phyloP scores from a whole-genome alignment of 2,888 invertebrate genomes.

The Agriopis marginaria region DNA sequence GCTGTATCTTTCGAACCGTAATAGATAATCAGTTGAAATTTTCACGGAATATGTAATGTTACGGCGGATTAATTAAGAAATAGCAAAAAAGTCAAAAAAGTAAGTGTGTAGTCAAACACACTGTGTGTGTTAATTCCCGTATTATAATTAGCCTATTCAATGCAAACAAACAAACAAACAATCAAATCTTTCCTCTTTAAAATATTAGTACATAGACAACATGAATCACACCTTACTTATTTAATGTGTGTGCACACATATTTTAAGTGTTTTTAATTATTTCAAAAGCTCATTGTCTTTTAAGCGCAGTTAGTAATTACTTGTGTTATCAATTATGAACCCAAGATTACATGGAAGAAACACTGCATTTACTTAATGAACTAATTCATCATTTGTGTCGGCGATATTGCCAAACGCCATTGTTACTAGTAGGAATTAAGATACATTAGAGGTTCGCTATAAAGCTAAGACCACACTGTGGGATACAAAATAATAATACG shows the following conservation, averaged over 20 bases:
- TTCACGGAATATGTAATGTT: too few species aligned
- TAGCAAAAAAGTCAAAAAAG: too few species aligned
- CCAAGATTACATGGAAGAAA: constrained; percentile 29
- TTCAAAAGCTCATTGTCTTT: constrained; percentile 9
- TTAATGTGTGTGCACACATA: not conserved
- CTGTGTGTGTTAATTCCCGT: too few species aligned
- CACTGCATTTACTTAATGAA: constrained; percentile 22
- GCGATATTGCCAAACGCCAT: constrained; percentile 21
- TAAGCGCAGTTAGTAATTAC: constrained; percentile 21
- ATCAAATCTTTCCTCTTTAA: too few species aligned
- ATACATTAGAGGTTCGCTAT: not conserved
- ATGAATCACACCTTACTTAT: too few species aligned
- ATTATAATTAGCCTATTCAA: too few species aligned
- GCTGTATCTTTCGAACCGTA: too few species aligned
- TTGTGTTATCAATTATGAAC: constrained; percentile 8
- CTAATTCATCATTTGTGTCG: constrained; percentile 23
- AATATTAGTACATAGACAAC: too few species aligned
- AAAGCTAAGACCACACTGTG: not conserved
- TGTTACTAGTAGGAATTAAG: constrained; percentile 10
- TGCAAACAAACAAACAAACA: too few species aligned
- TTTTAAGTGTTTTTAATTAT: constrained; percentile 1
- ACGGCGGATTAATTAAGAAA: too few species aligned
- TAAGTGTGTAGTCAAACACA: too few species aligned
- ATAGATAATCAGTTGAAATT: too few species aligned
- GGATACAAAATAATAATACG: not conserved